phyloP scores from a whole-genome alignment of 2,113 vertebrate species.

The Corythaixoides concolor region DNA sequence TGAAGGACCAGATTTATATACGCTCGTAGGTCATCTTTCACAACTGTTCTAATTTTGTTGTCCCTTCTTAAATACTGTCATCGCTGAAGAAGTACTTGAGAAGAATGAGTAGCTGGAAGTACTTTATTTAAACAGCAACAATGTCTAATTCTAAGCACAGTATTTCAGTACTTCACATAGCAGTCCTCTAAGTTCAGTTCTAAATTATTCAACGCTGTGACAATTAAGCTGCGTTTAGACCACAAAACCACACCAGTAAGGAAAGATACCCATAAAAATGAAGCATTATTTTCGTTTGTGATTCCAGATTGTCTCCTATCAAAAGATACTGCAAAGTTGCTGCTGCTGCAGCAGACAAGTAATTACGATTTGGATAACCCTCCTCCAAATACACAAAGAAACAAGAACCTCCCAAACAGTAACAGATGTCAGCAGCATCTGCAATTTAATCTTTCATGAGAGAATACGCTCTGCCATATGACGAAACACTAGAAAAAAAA shows the following conservation, averaged over 20 bases:
- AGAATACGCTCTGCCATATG: background rate
- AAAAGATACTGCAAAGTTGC: background rate
- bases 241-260: background rate
- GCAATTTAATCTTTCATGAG: background rate
- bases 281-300: background rate
- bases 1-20: background rate
- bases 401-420: background rate
- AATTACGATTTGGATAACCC: background rate
- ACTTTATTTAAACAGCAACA: background rate
- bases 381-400: background rate
- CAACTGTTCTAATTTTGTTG: background rate
- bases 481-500: background rate
- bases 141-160: background rate
- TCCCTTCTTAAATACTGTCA: background rate
- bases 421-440: constrained; percentile 18
- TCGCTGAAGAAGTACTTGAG: background rate
- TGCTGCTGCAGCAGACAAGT: background rate
- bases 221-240: constrained; percentile 6
- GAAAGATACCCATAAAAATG: background rate
- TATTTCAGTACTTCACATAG: background rate
- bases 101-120: background rate
- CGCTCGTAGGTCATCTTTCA: background rate
- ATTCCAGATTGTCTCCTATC: background rate
- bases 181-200: background rate
- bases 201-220: background rate